Evolutionary conservation across 2,888 invertebrate genomes (phyloP).

Genomic region (Hydriomena furcata): DNA sequence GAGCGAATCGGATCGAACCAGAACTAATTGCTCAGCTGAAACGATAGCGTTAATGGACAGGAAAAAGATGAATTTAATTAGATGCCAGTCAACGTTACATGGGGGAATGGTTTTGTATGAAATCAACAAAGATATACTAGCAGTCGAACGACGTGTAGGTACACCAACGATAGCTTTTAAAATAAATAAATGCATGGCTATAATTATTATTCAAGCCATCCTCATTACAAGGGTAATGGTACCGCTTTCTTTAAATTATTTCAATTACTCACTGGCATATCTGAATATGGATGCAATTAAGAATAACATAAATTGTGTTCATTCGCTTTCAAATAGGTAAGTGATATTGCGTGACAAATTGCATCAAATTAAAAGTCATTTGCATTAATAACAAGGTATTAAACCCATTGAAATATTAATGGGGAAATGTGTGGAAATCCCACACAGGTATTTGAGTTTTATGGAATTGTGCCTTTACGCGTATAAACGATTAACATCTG

Average conservation of each 20-base stretch:
- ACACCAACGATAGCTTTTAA: too few relatives aligned
- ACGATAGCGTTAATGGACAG: slow-evolving; percentile 64
- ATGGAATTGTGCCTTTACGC: neutral
- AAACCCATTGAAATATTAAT: slow-evolving; percentile 3
- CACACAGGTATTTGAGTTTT: neutral
- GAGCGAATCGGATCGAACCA: slow-evolving; percentile 50
- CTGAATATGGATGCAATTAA: slow-evolving; percentile 55
- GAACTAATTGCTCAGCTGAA: slow-evolving; percentile 68
- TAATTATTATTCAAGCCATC: slow-evolving; percentile 2
- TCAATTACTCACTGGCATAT: slow-evolving; percentile 59
- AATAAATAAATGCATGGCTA: too few relatives aligned
- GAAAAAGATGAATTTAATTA: slow-evolving; percentile 63
- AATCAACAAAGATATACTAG: too few relatives aligned
- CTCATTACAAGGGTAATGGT: slow-evolving; percentile 34
- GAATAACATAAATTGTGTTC: slow-evolving; percentile 48
- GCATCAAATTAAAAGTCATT: slow-evolving; percentile 12
- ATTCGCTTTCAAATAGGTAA: slow-evolving; percentile 35
- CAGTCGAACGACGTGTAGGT: too few relatives aligned
- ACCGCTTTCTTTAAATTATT: slow-evolving; percentile 51
- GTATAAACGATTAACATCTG: neutral
- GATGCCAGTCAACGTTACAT: slow-evolving; percentile 49
- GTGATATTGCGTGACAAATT: slow-evolving; percentile 28
- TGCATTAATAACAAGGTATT: slow-evolving; percentile 10
- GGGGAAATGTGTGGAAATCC: neutral
- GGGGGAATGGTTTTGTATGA: neutral